Conservation (phyloP, 2,797 vertebrate genomes). For the Muraenolepis orangiensis region DNA sequence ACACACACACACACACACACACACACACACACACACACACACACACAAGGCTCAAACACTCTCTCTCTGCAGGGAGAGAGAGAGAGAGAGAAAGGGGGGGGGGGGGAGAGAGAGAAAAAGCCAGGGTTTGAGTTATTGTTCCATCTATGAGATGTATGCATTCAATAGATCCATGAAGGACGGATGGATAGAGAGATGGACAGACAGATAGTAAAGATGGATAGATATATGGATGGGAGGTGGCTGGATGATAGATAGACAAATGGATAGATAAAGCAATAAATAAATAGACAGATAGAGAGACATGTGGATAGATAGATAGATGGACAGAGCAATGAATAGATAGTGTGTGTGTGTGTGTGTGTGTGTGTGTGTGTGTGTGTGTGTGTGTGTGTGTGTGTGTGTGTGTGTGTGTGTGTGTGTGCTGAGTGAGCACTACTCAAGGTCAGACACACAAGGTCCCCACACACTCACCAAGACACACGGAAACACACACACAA, state of each 20-base stretch:
- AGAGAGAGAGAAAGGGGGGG: background rate
- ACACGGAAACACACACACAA: background rate
- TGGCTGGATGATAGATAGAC: background rate
- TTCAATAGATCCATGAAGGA: background rate
- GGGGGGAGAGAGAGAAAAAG: background rate
- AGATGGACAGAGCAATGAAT: conserved; percentile 21
- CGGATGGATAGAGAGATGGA: background rate
- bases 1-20: conserved; percentile 56
- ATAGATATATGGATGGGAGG: conserved; percentile 12
- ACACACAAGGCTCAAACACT: too few species aligned
- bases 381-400: background rate
- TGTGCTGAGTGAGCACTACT: conserved; percentile 37
- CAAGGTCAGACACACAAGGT: conserved; percentile 58
- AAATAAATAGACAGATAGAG: background rate
- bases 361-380: background rate
- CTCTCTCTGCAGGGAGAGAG: background rate
- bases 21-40: too few species aligned
- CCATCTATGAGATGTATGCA: background rate
- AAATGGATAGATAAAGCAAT: background rate
- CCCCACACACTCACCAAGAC: conserved; percentile 9
- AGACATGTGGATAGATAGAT: background rate
- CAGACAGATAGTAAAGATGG: background rate
- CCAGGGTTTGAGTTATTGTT: background rate
- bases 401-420: too few species aligned
- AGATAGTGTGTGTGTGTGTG: background rate